Percentiles rank a stretch among this genome's conserved stretches.
These are phyloP conservation scores for Epinotia nisella DNA, from an alignment of 2,888 invertebrate genomes.

Conservation along the genomic window DNA sequence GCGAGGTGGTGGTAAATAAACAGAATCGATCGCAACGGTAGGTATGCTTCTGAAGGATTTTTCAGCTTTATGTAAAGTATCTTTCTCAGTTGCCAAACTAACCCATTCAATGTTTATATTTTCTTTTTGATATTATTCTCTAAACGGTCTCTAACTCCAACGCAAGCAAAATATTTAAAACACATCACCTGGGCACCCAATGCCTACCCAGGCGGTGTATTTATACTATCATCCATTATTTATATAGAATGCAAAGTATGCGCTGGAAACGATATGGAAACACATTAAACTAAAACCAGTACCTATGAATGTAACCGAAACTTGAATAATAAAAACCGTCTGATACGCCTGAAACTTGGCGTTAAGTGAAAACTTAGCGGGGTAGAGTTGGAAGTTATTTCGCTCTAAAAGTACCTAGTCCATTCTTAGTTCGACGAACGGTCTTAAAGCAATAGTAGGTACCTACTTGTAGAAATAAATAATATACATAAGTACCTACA, in stretches of 20 bases:
- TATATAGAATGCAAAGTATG: background rate
- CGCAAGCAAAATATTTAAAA: background rate
- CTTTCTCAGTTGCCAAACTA: background rate
- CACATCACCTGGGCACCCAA: background rate
- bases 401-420: background rate
- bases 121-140: background rate
- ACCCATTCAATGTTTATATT: background rate
- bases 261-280: background rate
- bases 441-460: conserved; percentile 22
- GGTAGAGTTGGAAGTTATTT: background rate
- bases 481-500: background rate
- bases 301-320: background rate
- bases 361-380: background rate
- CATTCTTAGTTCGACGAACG: conserved; percentile 16
- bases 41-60: background rate
- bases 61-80: background rate
- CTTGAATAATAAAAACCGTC: conserved; percentile 3
- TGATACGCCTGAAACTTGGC: background rate
- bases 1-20: no score
- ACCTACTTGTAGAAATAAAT: background rate
- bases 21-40: background rate
- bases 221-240: background rate
- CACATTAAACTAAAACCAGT: background rate
- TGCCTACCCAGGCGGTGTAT: background rate
- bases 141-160: no score